Conservation (phyloP, 2,113 vertebrate species). For the Solea senegalensis region DNA sequence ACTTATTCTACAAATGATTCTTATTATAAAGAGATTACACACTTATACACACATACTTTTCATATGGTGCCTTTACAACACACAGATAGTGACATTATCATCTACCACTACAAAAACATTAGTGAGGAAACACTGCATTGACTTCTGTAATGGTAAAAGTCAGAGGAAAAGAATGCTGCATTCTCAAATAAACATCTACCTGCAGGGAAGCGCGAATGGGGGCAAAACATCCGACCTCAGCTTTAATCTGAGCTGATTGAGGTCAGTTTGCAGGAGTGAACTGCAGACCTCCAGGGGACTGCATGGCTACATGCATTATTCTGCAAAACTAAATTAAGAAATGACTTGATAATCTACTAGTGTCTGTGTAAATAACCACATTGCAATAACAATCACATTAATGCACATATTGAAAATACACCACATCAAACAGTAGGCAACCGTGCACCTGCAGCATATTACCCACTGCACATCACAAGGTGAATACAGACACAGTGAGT, state of each 20-base stretch:
- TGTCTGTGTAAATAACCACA: too few relatives aligned
- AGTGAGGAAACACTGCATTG: background rate
- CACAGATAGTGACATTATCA: background rate
- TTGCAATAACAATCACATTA: background rate
- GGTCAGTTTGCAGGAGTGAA: slow-evolving; percentile 62
- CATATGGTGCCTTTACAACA: too few relatives aligned
- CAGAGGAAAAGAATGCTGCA: slow-evolving; percentile 7
- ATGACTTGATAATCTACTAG: background rate
- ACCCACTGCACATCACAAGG: background rate
- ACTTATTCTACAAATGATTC: too few relatives aligned
- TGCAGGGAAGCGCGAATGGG: slow-evolving; percentile 27
- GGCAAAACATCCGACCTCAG: slow-evolving; percentile 36
- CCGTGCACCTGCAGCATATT: background rate
- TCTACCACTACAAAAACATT: background rate
- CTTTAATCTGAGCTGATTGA: slow-evolving; percentile 71
- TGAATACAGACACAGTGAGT: slow-evolving; percentile 21
- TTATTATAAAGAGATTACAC: too few relatives aligned
- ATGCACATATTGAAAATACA: background rate
- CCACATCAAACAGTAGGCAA: background rate
- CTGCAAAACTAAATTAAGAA: slow-evolving; percentile 26
- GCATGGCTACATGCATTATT: slow-evolving; percentile 46
- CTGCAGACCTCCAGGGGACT: slow-evolving; percentile 52
- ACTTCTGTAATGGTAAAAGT: slow-evolving; percentile 1
- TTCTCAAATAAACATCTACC: slow-evolving; percentile 29
- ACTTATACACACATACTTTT: too few relatives aligned